Conservation (phyloP, 2,797 vertebrate species). For the Australoheros facetus region DNA sequence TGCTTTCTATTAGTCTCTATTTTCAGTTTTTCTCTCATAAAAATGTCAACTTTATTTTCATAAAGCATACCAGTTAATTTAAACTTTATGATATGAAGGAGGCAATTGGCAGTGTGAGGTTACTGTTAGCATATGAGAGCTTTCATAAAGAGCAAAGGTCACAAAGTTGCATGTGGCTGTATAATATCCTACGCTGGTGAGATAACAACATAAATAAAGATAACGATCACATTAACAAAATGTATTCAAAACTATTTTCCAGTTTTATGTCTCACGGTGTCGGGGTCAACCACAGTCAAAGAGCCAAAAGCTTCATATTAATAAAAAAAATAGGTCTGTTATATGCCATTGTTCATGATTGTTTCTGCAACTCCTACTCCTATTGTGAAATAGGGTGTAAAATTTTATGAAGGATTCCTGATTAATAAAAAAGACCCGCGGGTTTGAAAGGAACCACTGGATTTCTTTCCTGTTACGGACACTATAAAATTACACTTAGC, state of each 20-base stretch:
- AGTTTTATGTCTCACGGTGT: constrained; percentile 8
- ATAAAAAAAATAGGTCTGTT: background rate
- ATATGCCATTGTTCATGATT: background rate
- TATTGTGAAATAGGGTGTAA: background rate
- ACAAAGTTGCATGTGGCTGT: constrained; percentile 3
- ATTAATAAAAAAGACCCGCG: no score
- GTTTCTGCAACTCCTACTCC: no score
- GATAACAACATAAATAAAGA: constrained; percentile 41
- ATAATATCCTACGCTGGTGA: background rate
- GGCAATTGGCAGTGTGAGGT: background rate
- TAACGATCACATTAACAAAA: background rate
- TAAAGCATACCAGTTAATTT: constrained; percentile 41
- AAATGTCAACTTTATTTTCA: constrained; percentile 43
- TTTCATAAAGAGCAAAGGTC: constrained; percentile 16
- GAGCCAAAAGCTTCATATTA: background rate
- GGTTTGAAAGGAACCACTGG: no score
- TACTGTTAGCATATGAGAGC: constrained; percentile 22
- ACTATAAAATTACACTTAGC: no score
- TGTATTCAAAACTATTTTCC: constrained; percentile 32
- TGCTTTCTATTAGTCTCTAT: constrained; percentile 40
- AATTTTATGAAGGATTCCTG: background rate
- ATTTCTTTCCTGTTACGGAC: no score
- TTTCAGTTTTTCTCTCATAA: constrained; percentile 34
- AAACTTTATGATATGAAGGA: constrained; percentile 28
- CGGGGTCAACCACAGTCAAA: background rate